Percentiles rank a stretch among this genome's conserved stretches.
These are phyloP conservation scores for Plestiodon gilberti DNA, from an alignment of 2,113 vertebrate genomes.

Conservation along the genomic window DNA sequence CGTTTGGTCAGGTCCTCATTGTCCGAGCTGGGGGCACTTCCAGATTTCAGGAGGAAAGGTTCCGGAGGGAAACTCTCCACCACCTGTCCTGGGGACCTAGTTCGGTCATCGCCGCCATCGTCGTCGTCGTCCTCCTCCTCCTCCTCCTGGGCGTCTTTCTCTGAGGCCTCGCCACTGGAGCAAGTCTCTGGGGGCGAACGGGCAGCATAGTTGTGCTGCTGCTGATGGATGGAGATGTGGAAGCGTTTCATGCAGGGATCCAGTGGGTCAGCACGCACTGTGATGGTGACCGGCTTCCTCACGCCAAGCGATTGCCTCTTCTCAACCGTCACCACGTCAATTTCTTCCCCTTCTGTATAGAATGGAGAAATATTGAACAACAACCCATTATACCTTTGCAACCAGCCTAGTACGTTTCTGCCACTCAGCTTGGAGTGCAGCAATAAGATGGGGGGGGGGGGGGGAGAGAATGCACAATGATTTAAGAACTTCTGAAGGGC, in stretches of 20 bases:
- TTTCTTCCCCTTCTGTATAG: constrained; percentile 87
- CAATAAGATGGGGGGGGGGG: neutral
- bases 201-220: constrained; percentile 97
- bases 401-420: neutral
- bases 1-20: constrained; percentile 90
- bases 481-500: too few species aligned
- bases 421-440: neutral
- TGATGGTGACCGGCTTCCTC: constrained; percentile 89
- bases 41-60: constrained; percentile 59
- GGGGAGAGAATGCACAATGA: too few species aligned
- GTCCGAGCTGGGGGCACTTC: constrained; percentile 82
- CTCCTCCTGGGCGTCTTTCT: constrained; percentile 44
- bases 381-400: rapidly evolving
- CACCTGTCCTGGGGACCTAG: rapidly evolving
- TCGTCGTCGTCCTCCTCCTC: neutral
- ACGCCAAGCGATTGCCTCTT: constrained; percentile 80
- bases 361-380: constrained; percentile 5
- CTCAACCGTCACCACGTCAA: constrained; percentile 95
- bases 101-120: neutral
- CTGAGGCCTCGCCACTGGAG: constrained; percentile 7
- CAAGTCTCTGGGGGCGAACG: constrained; percentile 84
- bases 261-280: constrained; percentile 86
- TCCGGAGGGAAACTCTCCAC: constrained; percentile 43
- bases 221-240: constrained; percentile 92
- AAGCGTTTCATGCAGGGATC: constrained; percentile 92